A percentile compares a stretch with the other conserved stretches of the same genome.
These are phyloP conservation scores for Dryobates pubescens DNA, from an alignment of 2,797 vertebrate genomes.

Conservation along the genomic window DNA sequence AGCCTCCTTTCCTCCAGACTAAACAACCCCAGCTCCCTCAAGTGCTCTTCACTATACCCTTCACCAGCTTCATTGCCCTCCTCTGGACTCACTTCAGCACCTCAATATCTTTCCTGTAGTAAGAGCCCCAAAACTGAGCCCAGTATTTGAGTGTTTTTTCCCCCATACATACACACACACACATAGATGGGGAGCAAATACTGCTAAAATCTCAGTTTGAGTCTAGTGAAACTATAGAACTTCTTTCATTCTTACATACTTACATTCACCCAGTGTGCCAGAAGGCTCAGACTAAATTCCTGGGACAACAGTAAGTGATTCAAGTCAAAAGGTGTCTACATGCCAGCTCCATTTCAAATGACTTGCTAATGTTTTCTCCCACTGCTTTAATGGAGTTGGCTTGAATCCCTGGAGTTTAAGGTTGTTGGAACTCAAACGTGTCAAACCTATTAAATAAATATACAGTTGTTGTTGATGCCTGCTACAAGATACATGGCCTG, in stretches of 20 bases:
- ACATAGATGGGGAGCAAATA: not conserved
- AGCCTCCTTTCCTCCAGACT: too few relatives aligned
- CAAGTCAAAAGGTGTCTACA: constrained; percentile 3
- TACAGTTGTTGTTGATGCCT: not conserved
- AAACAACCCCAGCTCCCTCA: too few relatives aligned
- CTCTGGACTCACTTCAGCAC: too few relatives aligned
- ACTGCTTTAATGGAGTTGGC: constrained; percentile 24
- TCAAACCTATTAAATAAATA: not conserved
- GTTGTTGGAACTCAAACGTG: constrained; percentile 5
- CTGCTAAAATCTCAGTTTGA: not conserved
- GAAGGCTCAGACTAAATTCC: not conserved
- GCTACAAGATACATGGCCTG: not conserved
- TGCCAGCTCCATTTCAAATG: not conserved
- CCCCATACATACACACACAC: accelerated
- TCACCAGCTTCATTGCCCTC: too few relatives aligned
- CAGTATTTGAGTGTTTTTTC: not conserved
- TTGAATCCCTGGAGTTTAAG: constrained; percentile 24
- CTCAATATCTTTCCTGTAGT: too few relatives aligned
- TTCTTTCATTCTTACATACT: not conserved
- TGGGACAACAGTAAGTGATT: not conserved
- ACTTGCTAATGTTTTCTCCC: constrained; percentile 15
- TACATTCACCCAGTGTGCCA: not conserved
- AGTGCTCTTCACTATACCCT: too few relatives aligned
- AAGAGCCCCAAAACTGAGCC: too few relatives aligned
- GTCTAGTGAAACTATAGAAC: not conserved